Evolutionary conservation across 1,140 invertebrate species (phyloP).

Genomic region (Drosophila repletoides): DNA sequence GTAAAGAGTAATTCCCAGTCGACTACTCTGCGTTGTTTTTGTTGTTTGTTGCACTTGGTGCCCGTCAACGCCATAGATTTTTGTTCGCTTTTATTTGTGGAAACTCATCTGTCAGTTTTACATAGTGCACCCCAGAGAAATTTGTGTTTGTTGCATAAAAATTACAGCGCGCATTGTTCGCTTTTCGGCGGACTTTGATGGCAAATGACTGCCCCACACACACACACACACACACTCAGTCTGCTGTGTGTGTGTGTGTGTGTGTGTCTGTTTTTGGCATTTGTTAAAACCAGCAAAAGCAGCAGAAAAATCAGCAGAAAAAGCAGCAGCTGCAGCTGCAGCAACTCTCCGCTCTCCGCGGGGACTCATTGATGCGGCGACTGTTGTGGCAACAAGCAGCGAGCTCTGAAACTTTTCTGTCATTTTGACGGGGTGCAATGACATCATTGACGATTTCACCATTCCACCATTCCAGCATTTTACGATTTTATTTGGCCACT

Average conservation of each 20-base stretch:
- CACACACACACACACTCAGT: constrained; percentile 5
- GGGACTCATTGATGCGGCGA: constrained; percentile 73
- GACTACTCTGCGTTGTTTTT: no score
- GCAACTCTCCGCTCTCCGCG: constrained; percentile 44
- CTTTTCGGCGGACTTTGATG: constrained; percentile 70
- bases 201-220: constrained; percentile 51
- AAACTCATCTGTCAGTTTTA: constrained; percentile 77
- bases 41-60: constrained; percentile 22
- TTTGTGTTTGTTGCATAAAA: constrained; percentile 79
- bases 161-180: constrained; percentile 73
- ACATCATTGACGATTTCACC: constrained; percentile 63
- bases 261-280: constrained; percentile 65
- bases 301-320: neutral
- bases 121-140: constrained; percentile 76
- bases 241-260: neutral
- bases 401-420: constrained; percentile 53
- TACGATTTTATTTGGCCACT: constrained; percentile 19
- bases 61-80: constrained; percentile 40
- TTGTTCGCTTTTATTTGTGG: constrained; percentile 32
- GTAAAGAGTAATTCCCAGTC: no score
- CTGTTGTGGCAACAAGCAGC: constrained; percentile 62
- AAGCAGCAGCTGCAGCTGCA: constrained; percentile 28
- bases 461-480: no score
- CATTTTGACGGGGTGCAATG: constrained; percentile 42
- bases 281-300: constrained; percentile 61